phyloP scores from a whole-genome alignment of 64 coral and sea anemone species.

The Hydrozoanthus tunicans region DNA sequence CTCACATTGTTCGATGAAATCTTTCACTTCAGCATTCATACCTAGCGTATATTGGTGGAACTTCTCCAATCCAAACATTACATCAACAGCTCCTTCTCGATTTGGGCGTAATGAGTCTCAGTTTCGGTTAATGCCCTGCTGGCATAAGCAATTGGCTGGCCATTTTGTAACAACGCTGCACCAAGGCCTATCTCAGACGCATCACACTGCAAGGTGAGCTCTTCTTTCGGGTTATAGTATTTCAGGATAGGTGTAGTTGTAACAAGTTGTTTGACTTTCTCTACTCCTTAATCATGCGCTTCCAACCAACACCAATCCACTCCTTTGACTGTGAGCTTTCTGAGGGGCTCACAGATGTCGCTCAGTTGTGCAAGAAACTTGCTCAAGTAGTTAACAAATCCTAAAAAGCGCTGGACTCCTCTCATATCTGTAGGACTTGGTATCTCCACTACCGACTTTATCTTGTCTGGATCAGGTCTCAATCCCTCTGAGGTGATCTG shows the following conservation, averaged over 20 bases:
- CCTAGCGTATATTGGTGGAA: neutral
- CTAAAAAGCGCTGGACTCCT: conserved; percentile 22
- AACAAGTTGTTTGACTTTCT: neutral
- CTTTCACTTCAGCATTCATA: neutral
- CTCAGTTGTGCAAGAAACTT: conserved; percentile 19
- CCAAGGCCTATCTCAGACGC: neutral
- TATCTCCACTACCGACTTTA: conserved; percentile 1
- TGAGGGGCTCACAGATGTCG: neutral
- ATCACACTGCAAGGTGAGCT: neutral
- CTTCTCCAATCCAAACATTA: neutral
- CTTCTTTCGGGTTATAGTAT: neutral
- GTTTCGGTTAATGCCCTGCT: neutral
- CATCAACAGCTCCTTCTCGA: neutral
- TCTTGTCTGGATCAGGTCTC: conserved; percentile 17
- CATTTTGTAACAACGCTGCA: neutral
- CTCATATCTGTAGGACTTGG: neutral
- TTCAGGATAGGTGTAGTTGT: neutral
- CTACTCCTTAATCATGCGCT: neutral
- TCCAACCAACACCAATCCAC: neutral
- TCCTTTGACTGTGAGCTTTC: conserved; percentile 4
- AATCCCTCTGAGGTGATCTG: conserved; percentile 14
- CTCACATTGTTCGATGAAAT: neutral
- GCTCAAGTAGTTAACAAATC: neutral
- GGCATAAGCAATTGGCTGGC: neutral
- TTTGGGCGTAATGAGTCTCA: neutral